These are phyloP conservation scores for Resseliella maxima DNA, from an alignment of 2,888 invertebrate species.

Conservation along the genomic window DNA sequence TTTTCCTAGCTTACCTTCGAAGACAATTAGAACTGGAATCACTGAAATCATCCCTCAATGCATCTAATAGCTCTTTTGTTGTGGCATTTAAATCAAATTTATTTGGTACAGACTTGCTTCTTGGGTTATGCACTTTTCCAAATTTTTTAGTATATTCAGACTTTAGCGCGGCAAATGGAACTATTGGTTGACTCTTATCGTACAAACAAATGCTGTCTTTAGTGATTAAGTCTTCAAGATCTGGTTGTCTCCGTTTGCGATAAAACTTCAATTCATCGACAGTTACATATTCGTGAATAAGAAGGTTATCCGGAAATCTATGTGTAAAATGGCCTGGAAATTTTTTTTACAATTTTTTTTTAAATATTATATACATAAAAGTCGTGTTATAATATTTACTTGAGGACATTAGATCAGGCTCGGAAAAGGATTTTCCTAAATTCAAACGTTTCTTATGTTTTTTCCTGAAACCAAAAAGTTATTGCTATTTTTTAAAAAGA, in stretches of 20 bases:
- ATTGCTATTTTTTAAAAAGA: too few relatives aligned
- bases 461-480: too few relatives aligned
- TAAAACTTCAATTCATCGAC: slow-evolving; percentile 67
- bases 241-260: slow-evolving; percentile 64
- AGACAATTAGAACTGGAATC: background rate
- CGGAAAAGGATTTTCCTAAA: too few relatives aligned
- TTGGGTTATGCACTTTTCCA: background rate
- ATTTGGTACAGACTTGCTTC: slow-evolving; percentile 11
- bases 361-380: too few relatives aligned
- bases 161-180: slow-evolving; percentile 60
- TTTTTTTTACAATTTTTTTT: too few relatives aligned
- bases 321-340: background rate
- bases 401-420: too few relatives aligned
- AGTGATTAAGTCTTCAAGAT: slow-evolving; percentile 62
- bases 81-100: slow-evolving; percentile 38
- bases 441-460: too few relatives aligned
- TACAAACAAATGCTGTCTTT: slow-evolving; percentile 64
- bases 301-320: slow-evolving; percentile 56
- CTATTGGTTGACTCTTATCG: slow-evolving; percentile 63
- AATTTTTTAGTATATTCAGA: slow-evolving; percentile 57
- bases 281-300: slow-evolving; percentile 65
- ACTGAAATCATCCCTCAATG: background rate
- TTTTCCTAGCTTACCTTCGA: background rate
- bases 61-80: background rate
- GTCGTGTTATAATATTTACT: too few relatives aligned